Evolutionary conservation across 2,888 invertebrate genomes (phyloP), one percentile per base, ranked within the genome.

Genomic region (Cyclophora albipunctata): DNA sequence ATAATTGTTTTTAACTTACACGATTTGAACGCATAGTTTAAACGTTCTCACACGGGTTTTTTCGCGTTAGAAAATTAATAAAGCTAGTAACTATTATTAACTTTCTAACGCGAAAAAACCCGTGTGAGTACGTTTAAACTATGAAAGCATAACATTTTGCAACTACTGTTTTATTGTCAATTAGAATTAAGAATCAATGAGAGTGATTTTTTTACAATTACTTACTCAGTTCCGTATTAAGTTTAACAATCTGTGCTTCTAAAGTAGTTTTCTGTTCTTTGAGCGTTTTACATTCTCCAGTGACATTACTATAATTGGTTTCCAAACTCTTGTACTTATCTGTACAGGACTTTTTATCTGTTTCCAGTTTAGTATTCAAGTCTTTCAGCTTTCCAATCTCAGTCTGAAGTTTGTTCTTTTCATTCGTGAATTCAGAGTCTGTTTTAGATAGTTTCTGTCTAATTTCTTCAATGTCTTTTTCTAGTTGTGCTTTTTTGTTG

Each of bases 231-330:
- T 93, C 91, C 51, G 81, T 73, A 64, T 90, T 91, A 4, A 93
- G 78, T 69, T 91, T 90, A 53, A 79, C 81, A 45, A 92, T 85
- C 81, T 91, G 90, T 47, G 85, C 79, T 69, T 92, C 91, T 53
- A 94, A 73, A 48, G 84, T 88, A 54, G 90, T 90, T 62, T 92
- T 94, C 59, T 93, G 93, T 53, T 91, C 91, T 64, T 92, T 91
- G 34, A 93, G 73, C 51, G 89, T 85, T 75, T 90, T 92, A 61
- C 64, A 86, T 63, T 82, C 89, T 68, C 66, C 79, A 58, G 56
- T 64, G 59, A 62, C 73, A 66, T 77, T 85, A 68, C 63, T 84
- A 63, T 71, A 90, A 63, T 83, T 78, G 55, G 79, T 78, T 71
- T 90, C 81, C 53, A 78, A 58, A 50, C 67, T 62, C 69, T 77